These are phyloP conservation scores for Dascillus cervinus DNA, from an alignment of 2,888 invertebrate species.

Conservation along the genomic window DNA sequence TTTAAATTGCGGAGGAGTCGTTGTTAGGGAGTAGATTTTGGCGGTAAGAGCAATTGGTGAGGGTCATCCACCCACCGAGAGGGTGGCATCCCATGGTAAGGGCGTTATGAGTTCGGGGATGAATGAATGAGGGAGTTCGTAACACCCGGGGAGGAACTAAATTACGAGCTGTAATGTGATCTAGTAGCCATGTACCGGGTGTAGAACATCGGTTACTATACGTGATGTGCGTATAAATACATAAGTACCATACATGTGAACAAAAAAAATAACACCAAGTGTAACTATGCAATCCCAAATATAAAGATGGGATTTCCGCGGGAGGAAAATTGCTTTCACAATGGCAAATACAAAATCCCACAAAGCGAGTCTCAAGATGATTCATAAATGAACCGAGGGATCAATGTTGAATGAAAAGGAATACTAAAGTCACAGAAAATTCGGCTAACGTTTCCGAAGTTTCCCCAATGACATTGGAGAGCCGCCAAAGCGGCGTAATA, in stretches of 20 bases:
- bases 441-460: too few species aligned
- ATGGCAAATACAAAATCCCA: conserved; percentile 29
- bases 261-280: too few species aligned
- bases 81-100: conserved; percentile 16
- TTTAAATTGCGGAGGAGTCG: conserved; percentile 10
- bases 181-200: conserved; percentile 33
- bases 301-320: too few species aligned
- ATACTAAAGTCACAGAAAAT: too few species aligned
- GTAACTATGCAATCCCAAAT: too few species aligned
- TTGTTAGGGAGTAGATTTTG: conserved; percentile 11
- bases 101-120: conserved; percentile 15
- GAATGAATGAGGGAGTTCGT: conserved; percentile 18
- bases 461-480: too few species aligned
- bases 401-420: conserved; percentile 20
- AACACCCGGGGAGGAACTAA: conserved; percentile 28
- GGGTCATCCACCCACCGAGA: conserved; percentile 8
- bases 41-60: conserved; percentile 15
- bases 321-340: conserved; percentile 26
- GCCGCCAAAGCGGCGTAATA: too few species aligned
- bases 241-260: conserved; percentile 30
- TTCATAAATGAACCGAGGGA: conserved; percentile 22
- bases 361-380: conserved; percentile 20
- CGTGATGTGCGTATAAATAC: conserved; percentile 37
- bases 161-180: conserved; percentile 37
- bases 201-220: conserved; percentile 36